A percentile compares a stretch with the other conserved stretches of the same genome.
These are phyloP conservation scores for Belonocnema kinseyi DNA, from an alignment of 1,140 invertebrate species.

Conservation along the genomic window DNA sequence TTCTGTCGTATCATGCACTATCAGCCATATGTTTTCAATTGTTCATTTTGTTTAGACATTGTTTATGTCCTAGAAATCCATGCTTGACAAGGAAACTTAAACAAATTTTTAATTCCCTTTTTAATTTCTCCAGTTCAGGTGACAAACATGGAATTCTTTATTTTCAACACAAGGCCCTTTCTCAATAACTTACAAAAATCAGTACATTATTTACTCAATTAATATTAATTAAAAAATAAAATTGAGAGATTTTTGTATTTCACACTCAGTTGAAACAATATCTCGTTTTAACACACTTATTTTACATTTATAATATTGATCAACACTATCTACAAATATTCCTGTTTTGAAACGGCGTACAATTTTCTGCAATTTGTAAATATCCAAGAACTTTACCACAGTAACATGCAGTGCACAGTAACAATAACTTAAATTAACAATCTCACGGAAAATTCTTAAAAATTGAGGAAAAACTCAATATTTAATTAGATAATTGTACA, in stretches of 20 bases:
- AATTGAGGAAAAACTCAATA: background rate
- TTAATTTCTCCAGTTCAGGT: background rate
- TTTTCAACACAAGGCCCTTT: constrained; percentile 15
- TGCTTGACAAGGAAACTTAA: constrained; percentile 16
- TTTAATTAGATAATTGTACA: background rate
- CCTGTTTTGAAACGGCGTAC: constrained; percentile 2
- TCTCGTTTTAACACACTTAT: background rate
- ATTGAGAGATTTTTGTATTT: background rate
- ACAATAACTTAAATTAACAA: background rate
- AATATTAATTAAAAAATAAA: background rate
- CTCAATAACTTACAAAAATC: background rate
- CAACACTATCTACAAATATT: constrained; percentile 32
- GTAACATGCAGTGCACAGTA: constrained; percentile 29
- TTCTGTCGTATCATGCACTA: constrained; percentile 51
- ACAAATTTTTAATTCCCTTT: background rate
- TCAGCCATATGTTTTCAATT: constrained; percentile 19
- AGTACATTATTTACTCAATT: background rate
- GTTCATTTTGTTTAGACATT: constrained; percentile 30
- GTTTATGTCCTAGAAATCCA: background rate
- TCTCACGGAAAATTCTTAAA: background rate
- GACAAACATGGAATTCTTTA: constrained; percentile 4
- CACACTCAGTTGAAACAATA: background rate
- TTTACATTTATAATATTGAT: constrained; percentile 20
- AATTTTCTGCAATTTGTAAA: constrained; percentile 15
- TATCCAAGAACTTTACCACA: background rate